These are phyloP conservation scores for Hypocryptadius cinnamomeus DNA, from an alignment of 2,113 vertebrate species.

Conservation along the genomic window DNA sequence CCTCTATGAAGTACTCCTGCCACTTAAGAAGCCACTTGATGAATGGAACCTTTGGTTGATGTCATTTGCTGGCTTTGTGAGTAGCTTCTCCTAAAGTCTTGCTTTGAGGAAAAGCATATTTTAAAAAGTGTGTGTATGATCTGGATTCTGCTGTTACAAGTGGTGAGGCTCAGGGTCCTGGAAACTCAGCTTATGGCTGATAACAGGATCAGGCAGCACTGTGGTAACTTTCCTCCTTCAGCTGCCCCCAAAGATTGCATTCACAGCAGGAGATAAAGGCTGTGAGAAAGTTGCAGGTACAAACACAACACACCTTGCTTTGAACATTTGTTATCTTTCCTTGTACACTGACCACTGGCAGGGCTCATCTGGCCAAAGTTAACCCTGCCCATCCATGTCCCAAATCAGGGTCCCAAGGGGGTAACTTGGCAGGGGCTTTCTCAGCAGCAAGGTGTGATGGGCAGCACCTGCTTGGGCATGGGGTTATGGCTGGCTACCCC, in stretches of 20 bases:
- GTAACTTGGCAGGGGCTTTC: neutral
- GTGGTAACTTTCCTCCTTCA: neutral
- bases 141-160: neutral
- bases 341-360: fast-evolving
- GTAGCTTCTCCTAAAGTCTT: neutral
- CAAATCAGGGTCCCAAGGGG: neutral
- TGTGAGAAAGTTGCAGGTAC: neutral
- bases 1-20: neutral
- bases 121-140: neutral
- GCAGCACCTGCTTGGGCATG: neutral
- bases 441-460: neutral
- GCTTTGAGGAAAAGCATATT: neutral
- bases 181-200: neutral
- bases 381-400: fast-evolving
- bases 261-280: neutral
- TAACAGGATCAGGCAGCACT: neutral
- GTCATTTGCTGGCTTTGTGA: neutral
- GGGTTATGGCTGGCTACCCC: neutral
- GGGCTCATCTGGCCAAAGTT: neutral
- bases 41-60: neutral
- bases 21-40: neutral
- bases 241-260: fast-evolving
- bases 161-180: neutral
- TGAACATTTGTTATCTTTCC: neutral
- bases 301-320: fast-evolving